Percentiles rank a stretch among this genome's conserved stretches.
phyloP scores from a whole-genome alignment of 2,888 invertebrate genomes.

The Agrochola circellaris region DNA sequence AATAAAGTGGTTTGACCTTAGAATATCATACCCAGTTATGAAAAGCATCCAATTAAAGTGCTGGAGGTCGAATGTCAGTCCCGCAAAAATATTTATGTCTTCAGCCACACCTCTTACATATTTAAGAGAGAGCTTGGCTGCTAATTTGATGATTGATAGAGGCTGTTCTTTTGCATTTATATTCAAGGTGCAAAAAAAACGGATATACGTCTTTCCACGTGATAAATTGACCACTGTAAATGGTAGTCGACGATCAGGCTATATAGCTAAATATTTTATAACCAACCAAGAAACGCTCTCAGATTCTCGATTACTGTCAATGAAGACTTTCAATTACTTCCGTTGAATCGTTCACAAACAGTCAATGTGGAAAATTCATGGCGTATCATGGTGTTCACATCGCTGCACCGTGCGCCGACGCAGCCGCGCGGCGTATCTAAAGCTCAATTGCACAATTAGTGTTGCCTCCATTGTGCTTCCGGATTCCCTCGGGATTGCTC shows the following conservation, averaged over 20 bases:
- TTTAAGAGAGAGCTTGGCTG: background rate
- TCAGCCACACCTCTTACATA: background rate
- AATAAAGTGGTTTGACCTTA: background rate
- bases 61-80: background rate
- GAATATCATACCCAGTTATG: background rate
- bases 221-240: background rate
- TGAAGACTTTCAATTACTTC: slow-evolving; percentile 39
- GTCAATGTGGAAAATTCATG: slow-evolving; percentile 66
- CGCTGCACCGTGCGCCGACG: slow-evolving; percentile 63
- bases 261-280: background rate
- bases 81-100: background rate
- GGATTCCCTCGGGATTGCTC: slow-evolving; percentile 86
- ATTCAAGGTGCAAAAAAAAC: background rate
- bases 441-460: slow-evolving; percentile 87
- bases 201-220: background rate
- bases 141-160: slow-evolving; percentile 1
- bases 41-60: background rate
- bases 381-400: slow-evolving; percentile 66
- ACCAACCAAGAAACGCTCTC: background rate
- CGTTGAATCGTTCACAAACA: slow-evolving; percentile 59
- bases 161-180: background rate
- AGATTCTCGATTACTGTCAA: slow-evolving; percentile 11
- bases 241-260: background rate
- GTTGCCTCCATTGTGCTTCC: slow-evolving; percentile 81
- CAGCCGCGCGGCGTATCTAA: slow-evolving; percentile 76